Conservation (phyloP, 1,140 invertebrate genomes). For the Atopsyche davidsoni region DNA sequence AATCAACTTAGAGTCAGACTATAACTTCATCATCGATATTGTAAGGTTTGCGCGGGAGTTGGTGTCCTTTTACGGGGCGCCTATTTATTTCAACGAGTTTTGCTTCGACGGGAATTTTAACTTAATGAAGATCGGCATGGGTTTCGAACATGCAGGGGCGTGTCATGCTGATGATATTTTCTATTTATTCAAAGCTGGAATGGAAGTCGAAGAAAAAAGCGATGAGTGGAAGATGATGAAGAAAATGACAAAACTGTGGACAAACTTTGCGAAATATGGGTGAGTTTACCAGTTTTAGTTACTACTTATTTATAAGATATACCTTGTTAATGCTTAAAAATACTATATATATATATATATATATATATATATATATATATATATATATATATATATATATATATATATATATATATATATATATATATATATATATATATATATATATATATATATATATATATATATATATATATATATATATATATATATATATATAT, state of each 20-base stretch:
- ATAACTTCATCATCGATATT: constrained; percentile 40
- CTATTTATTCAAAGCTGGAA: constrained; percentile 53
- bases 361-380: too few relatives aligned
- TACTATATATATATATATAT: too few relatives aligned
- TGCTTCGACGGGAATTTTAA: constrained; percentile 41
- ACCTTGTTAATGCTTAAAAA: too few relatives aligned
- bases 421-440: too few relatives aligned
- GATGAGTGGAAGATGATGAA: constrained; percentile 34
- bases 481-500: too few relatives aligned
- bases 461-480: too few relatives aligned
- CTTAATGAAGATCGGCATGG: constrained; percentile 33
- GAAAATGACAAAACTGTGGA: constrained; percentile 57
- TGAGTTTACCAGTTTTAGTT: too few relatives aligned
- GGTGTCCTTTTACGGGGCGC: constrained; percentile 27
- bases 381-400: too few relatives aligned
- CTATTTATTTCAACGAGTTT: constrained; percentile 49
- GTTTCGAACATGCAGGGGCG: constrained; percentile 40
- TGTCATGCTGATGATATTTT: constrained; percentile 60
- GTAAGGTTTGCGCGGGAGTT: constrained; percentile 41
- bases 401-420: too few relatives aligned
- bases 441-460: too few relatives aligned
- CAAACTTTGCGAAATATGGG: constrained; percentile 64
- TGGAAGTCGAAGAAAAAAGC: constrained; percentile 37
- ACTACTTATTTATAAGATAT: too few relatives aligned
- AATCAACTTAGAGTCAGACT: constrained; percentile 40